Conservation (phyloP, 1,140 invertebrate species). For the Fopius arisanus region DNA sequence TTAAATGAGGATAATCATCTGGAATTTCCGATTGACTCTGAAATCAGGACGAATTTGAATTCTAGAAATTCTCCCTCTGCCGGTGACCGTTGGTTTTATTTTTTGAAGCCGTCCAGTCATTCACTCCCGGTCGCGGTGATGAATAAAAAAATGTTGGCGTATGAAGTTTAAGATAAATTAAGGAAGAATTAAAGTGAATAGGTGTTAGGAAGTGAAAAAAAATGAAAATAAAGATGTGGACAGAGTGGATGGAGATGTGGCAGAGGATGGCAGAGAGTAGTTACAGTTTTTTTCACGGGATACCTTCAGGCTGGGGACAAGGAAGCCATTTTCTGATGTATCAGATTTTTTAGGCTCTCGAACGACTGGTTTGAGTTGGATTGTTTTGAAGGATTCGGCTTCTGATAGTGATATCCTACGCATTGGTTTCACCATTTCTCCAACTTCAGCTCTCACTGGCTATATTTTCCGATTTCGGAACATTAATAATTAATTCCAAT, state of each 20-base stretch:
- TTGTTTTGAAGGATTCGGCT: constrained; percentile 67
- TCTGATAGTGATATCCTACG: constrained; percentile 67
- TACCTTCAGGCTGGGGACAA: constrained; percentile 56
- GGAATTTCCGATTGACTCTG: no score
- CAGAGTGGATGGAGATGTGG: neutral
- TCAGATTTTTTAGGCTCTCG: constrained; percentile 61
- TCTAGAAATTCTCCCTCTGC: no score
- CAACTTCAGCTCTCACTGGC: constrained; percentile 50
- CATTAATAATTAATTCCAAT: neutral
- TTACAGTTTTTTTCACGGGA: constrained; percentile 38
- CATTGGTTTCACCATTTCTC: constrained; percentile 60
- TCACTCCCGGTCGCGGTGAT: no score
- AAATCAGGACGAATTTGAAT: no score
- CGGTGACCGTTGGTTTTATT: neutral
- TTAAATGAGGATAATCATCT: no score
- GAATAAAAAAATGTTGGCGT: neutral
- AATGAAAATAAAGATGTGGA: constrained; percentile 24
- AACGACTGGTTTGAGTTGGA: constrained; percentile 70
- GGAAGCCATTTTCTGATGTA: constrained; percentile 59
- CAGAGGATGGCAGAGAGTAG: constrained; percentile 20
- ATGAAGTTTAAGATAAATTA: neutral
- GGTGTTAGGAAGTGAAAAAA: constrained; percentile 19
- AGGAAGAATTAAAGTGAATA: neutral
- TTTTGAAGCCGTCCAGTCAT: no score
- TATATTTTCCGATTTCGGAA: constrained; percentile 39